These are phyloP conservation scores for Cyclina sinensis DNA, from an alignment of 1,140 invertebrate species.

Conservation along the genomic window DNA sequence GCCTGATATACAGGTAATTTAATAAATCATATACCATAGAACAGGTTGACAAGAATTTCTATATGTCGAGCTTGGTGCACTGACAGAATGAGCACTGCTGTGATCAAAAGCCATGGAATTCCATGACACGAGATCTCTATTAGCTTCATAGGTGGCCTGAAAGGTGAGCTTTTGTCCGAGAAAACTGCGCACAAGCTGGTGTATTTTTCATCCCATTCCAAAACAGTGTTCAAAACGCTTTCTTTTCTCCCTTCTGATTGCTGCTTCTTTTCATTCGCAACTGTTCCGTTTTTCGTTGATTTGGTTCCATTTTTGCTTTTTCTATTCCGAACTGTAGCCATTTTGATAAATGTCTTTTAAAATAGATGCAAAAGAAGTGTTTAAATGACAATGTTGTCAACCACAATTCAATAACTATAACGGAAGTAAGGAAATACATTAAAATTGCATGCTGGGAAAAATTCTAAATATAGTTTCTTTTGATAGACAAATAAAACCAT, in stretches of 20 bases:
- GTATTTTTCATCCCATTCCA: slow-evolving; percentile 70
- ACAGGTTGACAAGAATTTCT: slow-evolving; percentile 94
- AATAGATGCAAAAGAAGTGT: background rate
- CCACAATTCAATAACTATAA: slow-evolving; percentile 57
- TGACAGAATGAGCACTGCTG: slow-evolving; percentile 92
- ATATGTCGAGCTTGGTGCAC: slow-evolving; percentile 90
- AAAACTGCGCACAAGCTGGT: slow-evolving; percentile 79
- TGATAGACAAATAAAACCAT: slow-evolving; percentile 41
- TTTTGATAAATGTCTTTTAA: background rate
- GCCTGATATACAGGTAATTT: background rate
- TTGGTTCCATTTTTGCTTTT: background rate
- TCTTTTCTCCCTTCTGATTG: background rate
- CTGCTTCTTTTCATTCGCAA: background rate
- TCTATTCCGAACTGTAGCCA: background rate
- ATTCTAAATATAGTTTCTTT: slow-evolving; percentile 50
- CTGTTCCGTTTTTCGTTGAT: background rate
- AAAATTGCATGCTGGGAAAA: slow-evolving; percentile 55
- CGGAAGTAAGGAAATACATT: slow-evolving; percentile 62
- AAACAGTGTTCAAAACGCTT: slow-evolving; percentile 57
- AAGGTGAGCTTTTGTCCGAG: slow-evolving; percentile 75
- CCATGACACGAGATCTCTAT: slow-evolving; percentile 95
- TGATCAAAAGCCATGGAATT: slow-evolving; percentile 93
- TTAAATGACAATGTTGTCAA: background rate
- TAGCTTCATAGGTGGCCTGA: slow-evolving; percentile 85
- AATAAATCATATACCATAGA: slow-evolving; percentile 92